Percentiles rank a stretch among this genome's conserved stretches.
These are phyloP conservation scores for Scaptomyza reducta DNA, from an alignment of 2,888 invertebrate genomes.

Conservation along the genomic window DNA sequence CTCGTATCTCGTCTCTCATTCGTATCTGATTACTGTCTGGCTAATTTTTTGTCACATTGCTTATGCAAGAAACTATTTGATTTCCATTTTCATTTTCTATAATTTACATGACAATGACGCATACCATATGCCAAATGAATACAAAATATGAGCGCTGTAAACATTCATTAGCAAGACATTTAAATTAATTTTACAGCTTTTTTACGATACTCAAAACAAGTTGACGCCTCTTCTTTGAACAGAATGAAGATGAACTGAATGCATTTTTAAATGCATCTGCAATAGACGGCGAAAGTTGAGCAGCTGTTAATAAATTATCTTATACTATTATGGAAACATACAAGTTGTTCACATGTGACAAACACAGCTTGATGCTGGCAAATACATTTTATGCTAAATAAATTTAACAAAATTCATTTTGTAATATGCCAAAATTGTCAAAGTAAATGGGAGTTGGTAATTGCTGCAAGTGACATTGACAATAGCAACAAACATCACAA, in stretches of 20 bases:
- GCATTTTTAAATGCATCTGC: conserved; percentile 12
- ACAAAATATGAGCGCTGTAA: conserved; percentile 61
- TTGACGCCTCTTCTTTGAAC: conserved; percentile 17
- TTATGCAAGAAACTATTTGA: conserved; percentile 51
- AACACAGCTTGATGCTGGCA: conserved; percentile 30
- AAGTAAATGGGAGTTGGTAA: conserved; percentile 32
- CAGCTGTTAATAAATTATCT: conserved; percentile 4
- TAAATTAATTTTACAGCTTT: conserved; percentile 75
- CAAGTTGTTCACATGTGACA: conserved; percentile 12
- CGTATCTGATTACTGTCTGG: conserved; percentile 30
- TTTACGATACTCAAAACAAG: conserved; percentile 19
- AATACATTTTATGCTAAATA: conserved; percentile 31
- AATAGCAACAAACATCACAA: conserved; percentile 11
- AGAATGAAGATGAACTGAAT: background rate
- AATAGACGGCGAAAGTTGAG: conserved; percentile 34
- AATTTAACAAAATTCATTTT: conserved; percentile 11
- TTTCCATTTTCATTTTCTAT: conserved; percentile 49
- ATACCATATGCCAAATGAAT: conserved; percentile 17
- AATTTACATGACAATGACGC: conserved; percentile 64
- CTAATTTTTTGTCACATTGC: conserved; percentile 71
- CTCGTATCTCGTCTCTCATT: conserved; percentile 36
- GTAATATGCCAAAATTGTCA: conserved; percentile 28
- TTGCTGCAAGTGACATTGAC: conserved; percentile 63
- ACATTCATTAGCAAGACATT: conserved; percentile 74
- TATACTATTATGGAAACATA: conserved; percentile 7